Evolutionary conservation across 1,140 invertebrate species (phyloP).

Genomic region (Aphelenchoides fujianensis): DNA sequence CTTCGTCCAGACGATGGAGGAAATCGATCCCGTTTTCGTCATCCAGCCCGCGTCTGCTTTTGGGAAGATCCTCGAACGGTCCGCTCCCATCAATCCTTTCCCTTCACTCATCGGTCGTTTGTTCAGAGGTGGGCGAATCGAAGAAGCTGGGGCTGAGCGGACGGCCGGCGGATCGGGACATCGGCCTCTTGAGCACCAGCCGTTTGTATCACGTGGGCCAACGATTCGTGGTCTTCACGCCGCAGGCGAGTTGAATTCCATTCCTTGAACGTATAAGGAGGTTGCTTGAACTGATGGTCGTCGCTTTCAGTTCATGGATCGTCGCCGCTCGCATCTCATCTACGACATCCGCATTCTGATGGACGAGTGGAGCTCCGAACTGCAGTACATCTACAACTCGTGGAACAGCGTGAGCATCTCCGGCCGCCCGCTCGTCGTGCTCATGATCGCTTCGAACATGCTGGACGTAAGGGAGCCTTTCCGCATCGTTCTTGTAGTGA

Average conservation of each 20-base stretch:
- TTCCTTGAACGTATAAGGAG: not conserved
- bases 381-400: conserved; percentile 90
- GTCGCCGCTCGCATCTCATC: conserved; percentile 90
- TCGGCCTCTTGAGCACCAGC: conserved; percentile 95
- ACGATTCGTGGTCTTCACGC: conserved; percentile 94
- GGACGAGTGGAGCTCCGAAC: conserved; percentile 90
- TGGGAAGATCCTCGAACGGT: conserved; percentile 47
- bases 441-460: conserved; percentile 81
- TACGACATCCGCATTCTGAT: conserved; percentile 93
- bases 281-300: not conserved
- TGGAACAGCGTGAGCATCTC: conserved; percentile 81
- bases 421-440: conserved; percentile 81
- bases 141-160: conserved; percentile 87
- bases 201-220: conserved; percentile 93
- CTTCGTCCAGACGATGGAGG: conserved; percentile 84
- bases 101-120: conserved; percentile 22
- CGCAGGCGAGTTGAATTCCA: conserved; percentile 74
- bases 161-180: conserved; percentile 81
- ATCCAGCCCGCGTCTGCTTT: conserved; percentile 58
- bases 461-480: conserved; percentile 71
- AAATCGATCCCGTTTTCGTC: conserved; percentile 73
- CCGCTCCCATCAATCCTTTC: conserved; percentile 21
- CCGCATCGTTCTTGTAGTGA: conserved; percentile 6
- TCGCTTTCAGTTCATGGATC: conserved; percentile 84
- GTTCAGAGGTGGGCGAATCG: conserved; percentile 70